These are phyloP conservation scores for Agrypnia vestita DNA, from an alignment of 1,140 invertebrate species.

Conservation along the genomic window DNA sequence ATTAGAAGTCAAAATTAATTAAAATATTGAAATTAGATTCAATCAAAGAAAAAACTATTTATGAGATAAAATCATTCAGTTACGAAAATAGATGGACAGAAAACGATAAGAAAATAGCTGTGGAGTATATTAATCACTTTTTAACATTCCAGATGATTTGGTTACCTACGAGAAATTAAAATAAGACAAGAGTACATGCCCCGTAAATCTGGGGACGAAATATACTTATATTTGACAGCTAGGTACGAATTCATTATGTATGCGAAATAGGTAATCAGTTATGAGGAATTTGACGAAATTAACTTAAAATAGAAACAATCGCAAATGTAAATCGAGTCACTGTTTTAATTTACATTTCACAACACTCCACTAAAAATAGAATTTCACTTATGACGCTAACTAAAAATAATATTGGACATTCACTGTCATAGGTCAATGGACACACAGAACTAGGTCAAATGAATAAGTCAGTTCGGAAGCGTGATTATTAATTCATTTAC, in stretches of 20 bases:
- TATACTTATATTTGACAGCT: neutral
- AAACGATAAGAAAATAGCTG: no score
- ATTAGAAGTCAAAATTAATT: no score
- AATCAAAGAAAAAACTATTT: no score
- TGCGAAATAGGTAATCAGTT: neutral
- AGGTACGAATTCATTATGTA: neutral
- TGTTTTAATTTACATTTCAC: constrained; percentile 19
- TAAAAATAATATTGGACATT: constrained; percentile 46
- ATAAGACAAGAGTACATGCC: no score
- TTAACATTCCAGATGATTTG: no score
- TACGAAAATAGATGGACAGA: no score
- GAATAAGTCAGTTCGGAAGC: constrained; percentile 14
- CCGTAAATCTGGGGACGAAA: no score
- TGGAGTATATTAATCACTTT: no score
- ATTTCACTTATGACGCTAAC: constrained; percentile 28
- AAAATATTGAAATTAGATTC: no score
- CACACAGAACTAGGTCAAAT: constrained; percentile 40
- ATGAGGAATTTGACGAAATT: neutral
- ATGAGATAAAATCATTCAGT: no score
- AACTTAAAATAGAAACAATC: neutral
- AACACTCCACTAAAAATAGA: constrained; percentile 45
- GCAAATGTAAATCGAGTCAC: neutral
- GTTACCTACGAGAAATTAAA: no score
- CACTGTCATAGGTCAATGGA: constrained; percentile 49
- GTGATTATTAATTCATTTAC: neutral